A percentile compares a stretch with the other conserved stretches of the same genome.
These are phyloP conservation scores for Polyommatus icarus DNA, from an alignment of 2,888 invertebrate species.

Conservation along the genomic window DNA sequence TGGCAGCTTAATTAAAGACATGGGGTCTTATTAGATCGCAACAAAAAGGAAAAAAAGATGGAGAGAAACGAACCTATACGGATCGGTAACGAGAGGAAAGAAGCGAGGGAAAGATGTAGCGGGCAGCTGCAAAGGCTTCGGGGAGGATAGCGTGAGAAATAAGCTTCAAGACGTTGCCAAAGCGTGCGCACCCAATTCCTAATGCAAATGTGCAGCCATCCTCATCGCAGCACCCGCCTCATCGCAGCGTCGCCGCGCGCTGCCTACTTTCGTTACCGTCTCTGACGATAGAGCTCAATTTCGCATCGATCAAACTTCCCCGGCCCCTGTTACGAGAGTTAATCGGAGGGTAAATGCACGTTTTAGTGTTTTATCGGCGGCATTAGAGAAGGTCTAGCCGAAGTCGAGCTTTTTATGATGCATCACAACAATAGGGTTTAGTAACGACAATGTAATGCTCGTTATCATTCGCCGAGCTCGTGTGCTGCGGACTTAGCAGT, in stretches of 20 bases:
- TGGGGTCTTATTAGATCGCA: constrained; percentile 38
- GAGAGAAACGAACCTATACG: constrained; percentile 23
- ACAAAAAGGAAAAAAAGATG: constrained; percentile 36
- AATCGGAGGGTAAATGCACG: constrained; percentile 60
- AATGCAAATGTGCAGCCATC: constrained; percentile 71
- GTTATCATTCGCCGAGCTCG: constrained; percentile 60
- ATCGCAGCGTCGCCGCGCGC: constrained; percentile 50
- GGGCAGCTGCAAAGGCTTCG: constrained; percentile 49
- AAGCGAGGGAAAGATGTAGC: constrained; percentile 38
- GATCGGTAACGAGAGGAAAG: constrained; percentile 29
- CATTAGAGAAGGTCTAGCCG: constrained; percentile 63
- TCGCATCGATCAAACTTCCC: constrained; percentile 42
- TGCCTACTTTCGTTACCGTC: constrained; percentile 63
- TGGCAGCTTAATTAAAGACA: constrained; percentile 40
- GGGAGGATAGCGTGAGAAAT: constrained; percentile 71
- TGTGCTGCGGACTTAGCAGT: constrained; percentile 56
- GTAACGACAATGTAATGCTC: constrained; percentile 64
- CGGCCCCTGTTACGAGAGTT: constrained; percentile 45
- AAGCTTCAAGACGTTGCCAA: constrained; percentile 59
- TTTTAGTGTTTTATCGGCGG: constrained; percentile 66
- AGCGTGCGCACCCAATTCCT: constrained; percentile 76
- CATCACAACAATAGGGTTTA: constrained; percentile 69
- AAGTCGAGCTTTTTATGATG: constrained; percentile 61
- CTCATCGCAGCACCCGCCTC: constrained; percentile 47
- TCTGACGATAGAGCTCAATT: constrained; percentile 59